Base-by-base conservation (phyloP, 2,888 invertebrate genomes). In the Palloptera scutellata region DNA sequence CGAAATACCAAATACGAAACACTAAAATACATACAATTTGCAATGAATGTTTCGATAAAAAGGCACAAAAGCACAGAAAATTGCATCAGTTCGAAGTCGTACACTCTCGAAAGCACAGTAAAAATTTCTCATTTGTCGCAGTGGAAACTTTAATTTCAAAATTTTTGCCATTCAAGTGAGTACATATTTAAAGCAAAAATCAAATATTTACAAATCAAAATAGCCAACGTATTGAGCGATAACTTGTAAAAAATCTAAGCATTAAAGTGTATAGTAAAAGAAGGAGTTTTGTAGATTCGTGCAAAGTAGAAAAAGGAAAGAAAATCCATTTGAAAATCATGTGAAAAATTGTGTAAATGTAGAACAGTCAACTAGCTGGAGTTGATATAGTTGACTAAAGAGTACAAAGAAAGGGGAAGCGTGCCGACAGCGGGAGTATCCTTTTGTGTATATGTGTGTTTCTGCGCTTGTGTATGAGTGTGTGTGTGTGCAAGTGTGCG, bases 141-240 rank as follows among this genome's bases (percentile, higher is more conserved):
- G 61, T 66, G 69, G 69, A 70, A 68, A 64, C 41, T 52, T 66
- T 76, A 73, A 75, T 73, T 77, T 77, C 72, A 76, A 78, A 74
- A 81, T 78, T 77, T 73, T 72, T 78, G 76, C 72, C 70, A 72
- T 78, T 76, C 77, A 81, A 79, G 79, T 79, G 81, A 79, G 79
- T 79, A 79, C 53, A 45, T 12, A 10, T 52, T n/a, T 10, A 17
- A 52, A 52, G 19, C n/a, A 52, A 52, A 51, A 60, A 48, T 17
- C 19, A 61, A 48, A 48, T 13, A 20, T 48, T 13, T 58, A 42
- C 58, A 40, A 58, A 41, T 41, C 19, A 52, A 17, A 52, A 52
- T 10, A 52, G 10, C 19, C 19, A 10, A 52, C 19, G 8, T 17
- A n/a, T 52, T 52, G 5, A 30, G 45, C 3, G 12, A 55, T 11